Evolutionary conservation across 2,113 vertebrate species (phyloP).

Genomic region (Callocephalon fimbriatum): DNA sequence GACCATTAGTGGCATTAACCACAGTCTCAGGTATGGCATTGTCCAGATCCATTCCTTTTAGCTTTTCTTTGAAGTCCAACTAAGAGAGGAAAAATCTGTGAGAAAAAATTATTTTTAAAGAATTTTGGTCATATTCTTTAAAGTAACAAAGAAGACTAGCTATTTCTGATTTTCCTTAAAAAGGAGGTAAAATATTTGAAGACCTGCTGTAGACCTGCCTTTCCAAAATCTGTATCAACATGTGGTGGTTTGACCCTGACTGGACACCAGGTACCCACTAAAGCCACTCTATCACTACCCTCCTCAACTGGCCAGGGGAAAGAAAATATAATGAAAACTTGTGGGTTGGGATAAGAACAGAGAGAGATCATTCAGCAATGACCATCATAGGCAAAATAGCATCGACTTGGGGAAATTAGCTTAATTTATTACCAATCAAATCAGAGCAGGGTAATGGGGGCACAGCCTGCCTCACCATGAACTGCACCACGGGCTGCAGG

Average conservation of each 20-base stretch:
- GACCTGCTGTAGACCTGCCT: background rate
- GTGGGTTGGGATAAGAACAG: background rate
- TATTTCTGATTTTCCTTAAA: background rate
- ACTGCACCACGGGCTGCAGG: background rate
- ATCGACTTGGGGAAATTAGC: background rate
- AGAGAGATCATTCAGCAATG: background rate
- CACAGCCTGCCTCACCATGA: background rate
- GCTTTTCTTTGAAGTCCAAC: background rate
- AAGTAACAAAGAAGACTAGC: background rate
- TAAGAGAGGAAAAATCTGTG: background rate
- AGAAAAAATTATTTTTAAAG: background rate
- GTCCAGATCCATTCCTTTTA: background rate
- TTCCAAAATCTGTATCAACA: background rate
- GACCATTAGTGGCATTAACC: background rate
- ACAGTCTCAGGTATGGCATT: background rate
- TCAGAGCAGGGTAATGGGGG: background rate
- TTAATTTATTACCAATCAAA: background rate
- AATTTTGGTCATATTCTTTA: background rate
- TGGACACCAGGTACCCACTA: background rate
- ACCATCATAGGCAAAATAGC: background rate
- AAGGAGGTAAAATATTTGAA: background rate
- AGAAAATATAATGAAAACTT: background rate
- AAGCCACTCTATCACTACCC: background rate
- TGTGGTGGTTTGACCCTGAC: background rate
- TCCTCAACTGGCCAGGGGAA: fast-evolving